Evolutionary conservation across 2,113 vertebrate species (phyloP).

Genomic region (Pterocles orientalis): DNA sequence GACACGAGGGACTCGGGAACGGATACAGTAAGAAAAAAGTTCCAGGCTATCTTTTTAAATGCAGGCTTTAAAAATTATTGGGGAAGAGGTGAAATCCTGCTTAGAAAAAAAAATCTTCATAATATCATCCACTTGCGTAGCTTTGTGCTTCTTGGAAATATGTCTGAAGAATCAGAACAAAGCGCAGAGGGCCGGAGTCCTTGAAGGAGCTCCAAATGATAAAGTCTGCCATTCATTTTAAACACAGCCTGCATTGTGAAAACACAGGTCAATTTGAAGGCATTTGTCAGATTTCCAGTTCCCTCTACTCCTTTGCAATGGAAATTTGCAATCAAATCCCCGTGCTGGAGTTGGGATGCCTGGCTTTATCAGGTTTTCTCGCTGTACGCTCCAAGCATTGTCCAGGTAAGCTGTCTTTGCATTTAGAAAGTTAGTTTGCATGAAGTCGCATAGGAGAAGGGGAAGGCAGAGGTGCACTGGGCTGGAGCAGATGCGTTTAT

Average conservation of each 20-base stretch:
- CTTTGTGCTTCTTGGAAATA: conserved; percentile 67
- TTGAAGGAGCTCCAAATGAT: conserved; percentile 76
- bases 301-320: conserved; percentile 66
- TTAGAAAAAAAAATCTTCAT: conserved; percentile 2
- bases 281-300: conserved; percentile 68
- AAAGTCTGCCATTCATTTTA: conserved; percentile 72
- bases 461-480: background rate
- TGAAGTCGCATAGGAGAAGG: background rate
- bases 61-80: conserved; percentile 50
- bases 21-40: background rate
- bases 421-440: conserved; percentile 43
- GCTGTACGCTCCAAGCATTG: background rate
- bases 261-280: conserved; percentile 69
- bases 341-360: conserved; percentile 5
- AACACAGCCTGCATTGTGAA: conserved; percentile 62
- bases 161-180: conserved; percentile 70
- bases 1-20: background rate
- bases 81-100: background rate
- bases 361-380: conserved; percentile 19
- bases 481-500: background rate
- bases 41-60: conserved; percentile 27
- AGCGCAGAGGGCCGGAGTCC: conserved; percentile 64
- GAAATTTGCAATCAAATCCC: conserved; percentile 73
- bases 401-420: conserved; percentile 43
- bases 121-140: conserved; percentile 40